Base-by-base conservation (phyloP, 2,888 invertebrate species). In the Lamproptera curius region DNA sequence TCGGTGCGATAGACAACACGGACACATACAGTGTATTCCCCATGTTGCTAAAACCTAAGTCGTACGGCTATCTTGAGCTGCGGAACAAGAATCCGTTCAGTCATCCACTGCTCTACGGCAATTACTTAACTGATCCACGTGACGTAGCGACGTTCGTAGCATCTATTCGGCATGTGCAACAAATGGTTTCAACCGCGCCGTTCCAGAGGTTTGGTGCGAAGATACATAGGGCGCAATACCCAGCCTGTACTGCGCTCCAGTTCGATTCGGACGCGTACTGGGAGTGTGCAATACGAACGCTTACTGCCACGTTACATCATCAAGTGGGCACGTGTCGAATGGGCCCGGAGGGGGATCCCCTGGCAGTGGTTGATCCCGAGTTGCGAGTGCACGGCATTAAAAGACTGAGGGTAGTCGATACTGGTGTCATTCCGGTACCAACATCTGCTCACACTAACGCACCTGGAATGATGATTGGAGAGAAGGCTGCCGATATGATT, bases 21-120 rank as follows among this genome's bases (percentile, higher is more conserved):
- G 93, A 87, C 83, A 90, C 88, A 11, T 92, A 89, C 82, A 90
- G 85, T 36, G 75, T 91, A 10, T 88, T 93, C 43, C 90, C 93
- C 0, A 92, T 94, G 81, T 76, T 95, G 20, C 88, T 94, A 41
- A 91, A 93, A 65, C 95, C 95, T 0, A 90, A 92, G 66, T 95
- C 95, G 10, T 82, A 88, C 14, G 95, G 95, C 0, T 85, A 89
- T 3, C 60, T 95, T 0, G 90, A 89, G 67, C 82, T 97, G 10
- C 91, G 89, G 60, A 91, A 92, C 33, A 91, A 83, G 16, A 91
- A 96, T 78, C 95, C 96, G 0, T 89, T 91, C 36, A 91, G 92
- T 26, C 90, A 92, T 58, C 96, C 97, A 0, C 76, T 91, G n/a
- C 91, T 97, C 58, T 91, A 94, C 59, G 93, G 95, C 0, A 94